Percentiles rank a stretch among this genome's conserved stretches.
Conservation (phyloP, 1,140 invertebrate species). For the Aphidius ervi region DNA sequence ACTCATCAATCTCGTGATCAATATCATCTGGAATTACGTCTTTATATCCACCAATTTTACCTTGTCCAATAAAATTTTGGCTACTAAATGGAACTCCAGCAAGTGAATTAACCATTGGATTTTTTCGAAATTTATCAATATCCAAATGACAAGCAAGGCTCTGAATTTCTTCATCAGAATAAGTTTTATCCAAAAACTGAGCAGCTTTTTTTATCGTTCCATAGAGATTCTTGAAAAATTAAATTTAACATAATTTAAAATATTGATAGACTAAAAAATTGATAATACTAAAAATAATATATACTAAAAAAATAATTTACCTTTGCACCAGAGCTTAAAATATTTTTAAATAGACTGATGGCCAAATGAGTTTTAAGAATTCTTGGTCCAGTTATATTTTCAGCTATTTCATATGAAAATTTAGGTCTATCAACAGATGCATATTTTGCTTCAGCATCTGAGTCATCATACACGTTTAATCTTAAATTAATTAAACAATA, state of each 20-base stretch:
- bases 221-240: background rate
- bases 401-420: background rate
- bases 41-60: constrained; percentile 6
- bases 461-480: too few species aligned
- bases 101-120: background rate
- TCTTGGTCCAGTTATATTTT: constrained; percentile 1
- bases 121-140: constrained; percentile 1
- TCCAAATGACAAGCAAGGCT: background rate
- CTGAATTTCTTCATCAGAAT: background rate
- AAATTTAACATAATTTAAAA: background rate
- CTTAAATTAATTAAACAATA: too few species aligned
- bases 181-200: background rate
- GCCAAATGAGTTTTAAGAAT: constrained; percentile 1
- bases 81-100: too few species aligned
- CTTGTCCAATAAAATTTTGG: background rate
- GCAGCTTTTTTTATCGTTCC: background rate
- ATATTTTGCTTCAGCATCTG: too few species aligned
- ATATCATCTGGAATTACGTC: background rate
- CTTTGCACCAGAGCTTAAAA: constrained; percentile 5
- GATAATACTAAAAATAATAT: too few species aligned
- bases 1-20: constrained; percentile 6
- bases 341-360: background rate
- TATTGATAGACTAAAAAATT: too few species aligned
- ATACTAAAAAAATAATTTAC: background rate
- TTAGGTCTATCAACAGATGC: background rate